These are phyloP conservation scores for Dicroscelio sp. DNA, from an alignment of 2,888 invertebrate genomes.

Conservation along the genomic window DNA sequence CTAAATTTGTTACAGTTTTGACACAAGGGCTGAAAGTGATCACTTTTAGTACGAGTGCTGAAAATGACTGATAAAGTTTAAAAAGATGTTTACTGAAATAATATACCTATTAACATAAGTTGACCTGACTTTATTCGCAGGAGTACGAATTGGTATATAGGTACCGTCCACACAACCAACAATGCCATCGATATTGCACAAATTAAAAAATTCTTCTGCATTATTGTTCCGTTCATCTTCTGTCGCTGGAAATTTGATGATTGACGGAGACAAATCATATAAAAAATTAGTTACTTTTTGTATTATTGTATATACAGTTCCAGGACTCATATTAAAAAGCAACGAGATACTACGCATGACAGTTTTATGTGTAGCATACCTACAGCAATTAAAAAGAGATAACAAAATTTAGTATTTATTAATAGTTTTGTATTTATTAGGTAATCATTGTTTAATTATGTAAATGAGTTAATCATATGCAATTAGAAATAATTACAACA, in stretches of 20 bases:
- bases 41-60: neutral
- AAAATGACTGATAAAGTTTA: neutral
- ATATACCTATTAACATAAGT: slow-evolving; percentile 22
- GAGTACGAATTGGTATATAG: slow-evolving; percentile 13
- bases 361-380: slow-evolving; percentile 25
- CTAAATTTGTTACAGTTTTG: too few relatives aligned
- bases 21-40: neutral
- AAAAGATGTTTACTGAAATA: too few relatives aligned
- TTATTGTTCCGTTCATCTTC: slow-evolving; percentile 10
- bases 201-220: neutral
- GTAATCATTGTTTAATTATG: too few relatives aligned
- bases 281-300: slow-evolving; percentile 13
- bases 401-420: too few relatives aligned
- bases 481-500: neutral
- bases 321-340: neutral
- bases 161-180: neutral
- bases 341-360: slow-evolving; percentile 4
- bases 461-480: too few relatives aligned
- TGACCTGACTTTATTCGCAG: slow-evolving; percentile 1
- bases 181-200: too few relatives aligned
- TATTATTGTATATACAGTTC: neutral
- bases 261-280: neutral
- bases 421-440: neutral
- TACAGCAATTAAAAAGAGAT: neutral
- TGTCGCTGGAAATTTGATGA: neutral